These are phyloP conservation scores for Panulirus ornatus DNA, from an alignment of 1,140 invertebrate species.

Conservation along the genomic window DNA sequence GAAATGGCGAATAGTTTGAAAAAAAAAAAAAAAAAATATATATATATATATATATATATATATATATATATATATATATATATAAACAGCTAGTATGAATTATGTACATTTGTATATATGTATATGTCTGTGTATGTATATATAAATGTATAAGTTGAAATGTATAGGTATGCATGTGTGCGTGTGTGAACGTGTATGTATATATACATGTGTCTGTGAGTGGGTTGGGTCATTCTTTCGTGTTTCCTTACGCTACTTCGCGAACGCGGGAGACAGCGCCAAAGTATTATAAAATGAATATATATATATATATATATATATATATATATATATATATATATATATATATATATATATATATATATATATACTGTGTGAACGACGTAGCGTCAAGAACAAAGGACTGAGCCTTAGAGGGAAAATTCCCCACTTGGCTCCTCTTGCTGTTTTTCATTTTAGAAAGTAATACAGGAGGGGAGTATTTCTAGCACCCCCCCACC, in stretches of 20 bases:
- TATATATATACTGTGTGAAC: slow-evolving; percentile 44
- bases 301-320: slow-evolving; percentile 44
- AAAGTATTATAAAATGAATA: no score
- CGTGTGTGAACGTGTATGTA: slow-evolving; percentile 14
- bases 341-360: slow-evolving; percentile 46
- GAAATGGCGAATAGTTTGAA: no score
- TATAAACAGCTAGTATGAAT: not conserved
- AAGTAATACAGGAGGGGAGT: no score
- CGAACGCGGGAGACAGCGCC: no score
- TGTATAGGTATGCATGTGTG: slow-evolving; percentile 12
- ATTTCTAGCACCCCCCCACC: no score
- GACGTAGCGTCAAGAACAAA: no score
- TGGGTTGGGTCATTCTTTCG: no score
- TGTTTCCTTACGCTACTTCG: no score
- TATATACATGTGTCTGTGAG: slow-evolving; percentile 27
- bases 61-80: slow-evolving; percentile 41
- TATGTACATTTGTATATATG: slow-evolving; percentile 26
- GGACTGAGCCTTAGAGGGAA: no score
- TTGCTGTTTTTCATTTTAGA: no score
- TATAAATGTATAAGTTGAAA: slow-evolving; percentile 11
- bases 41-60: slow-evolving; percentile 50
- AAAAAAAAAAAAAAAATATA: slow-evolving; percentile 36
- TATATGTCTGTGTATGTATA: slow-evolving; percentile 8
- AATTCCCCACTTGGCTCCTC: no score
- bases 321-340: slow-evolving; percentile 42